Conservation (phyloP, 2,797 vertebrate species). For the Pseudopleuronectes americanus region DNA sequence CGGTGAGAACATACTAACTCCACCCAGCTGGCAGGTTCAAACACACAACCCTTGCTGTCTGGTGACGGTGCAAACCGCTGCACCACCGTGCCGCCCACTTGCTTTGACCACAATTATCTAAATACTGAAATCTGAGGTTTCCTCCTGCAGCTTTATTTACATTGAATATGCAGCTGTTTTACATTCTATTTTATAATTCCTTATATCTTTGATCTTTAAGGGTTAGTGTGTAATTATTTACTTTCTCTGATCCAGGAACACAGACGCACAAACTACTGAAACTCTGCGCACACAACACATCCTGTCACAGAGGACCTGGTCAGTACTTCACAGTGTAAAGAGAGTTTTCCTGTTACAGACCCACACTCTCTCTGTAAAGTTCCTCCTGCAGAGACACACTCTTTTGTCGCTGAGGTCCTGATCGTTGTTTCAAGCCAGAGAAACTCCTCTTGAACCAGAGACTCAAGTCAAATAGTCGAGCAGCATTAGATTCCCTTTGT, state of each 20-base stretch:
- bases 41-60: too few species aligned
- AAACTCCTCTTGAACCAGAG: neutral
- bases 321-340: slow-evolving; percentile 23
- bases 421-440: slow-evolving; percentile 26
- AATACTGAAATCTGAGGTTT: too few species aligned
- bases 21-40: too few species aligned
- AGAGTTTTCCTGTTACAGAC: slow-evolving; percentile 3
- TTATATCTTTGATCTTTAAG: too few species aligned
- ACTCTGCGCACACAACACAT: neutral
- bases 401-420: slow-evolving; percentile 37
- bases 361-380: neutral
- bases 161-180: too few species aligned
- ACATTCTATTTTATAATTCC: too few species aligned
- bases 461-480: neutral
- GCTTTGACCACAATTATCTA: too few species aligned
- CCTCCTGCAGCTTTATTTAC: too few species aligned
- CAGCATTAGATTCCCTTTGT: slow-evolving; percentile 7
- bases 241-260: neutral
- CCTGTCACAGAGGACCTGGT: slow-evolving; percentile 33
- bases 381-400: slow-evolving; percentile 19
- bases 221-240: too few species aligned
- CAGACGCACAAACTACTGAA: neutral
- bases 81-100: too few species aligned
- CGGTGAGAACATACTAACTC: too few species aligned
- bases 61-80: too few species aligned